A percentile compares a stretch with the other conserved stretches of the same genome.
Conservation (phyloP, 2,113 vertebrate genomes). For the Poeciliopsis occidentalis region DNA sequence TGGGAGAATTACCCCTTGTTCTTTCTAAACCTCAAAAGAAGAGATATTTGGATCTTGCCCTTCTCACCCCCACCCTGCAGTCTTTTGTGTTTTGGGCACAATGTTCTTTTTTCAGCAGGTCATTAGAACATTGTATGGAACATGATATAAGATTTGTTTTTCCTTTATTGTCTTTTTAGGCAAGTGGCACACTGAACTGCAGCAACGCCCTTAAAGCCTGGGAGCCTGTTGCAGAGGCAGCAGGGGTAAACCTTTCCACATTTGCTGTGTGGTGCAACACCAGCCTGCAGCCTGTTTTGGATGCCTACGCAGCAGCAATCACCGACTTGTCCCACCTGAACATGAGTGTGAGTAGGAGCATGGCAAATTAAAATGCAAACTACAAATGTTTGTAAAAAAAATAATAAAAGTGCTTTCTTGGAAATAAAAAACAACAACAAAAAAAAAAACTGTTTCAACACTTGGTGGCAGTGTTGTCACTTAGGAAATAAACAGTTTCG, state of each 20-base stretch:
- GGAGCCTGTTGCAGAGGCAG: constrained; percentile 54
- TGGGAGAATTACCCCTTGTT: constrained; percentile 39
- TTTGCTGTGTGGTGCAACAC: constrained; percentile 70
- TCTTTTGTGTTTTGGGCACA: constrained; percentile 19
- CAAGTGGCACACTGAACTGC: constrained; percentile 67
- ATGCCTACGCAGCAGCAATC: constrained; percentile 6
- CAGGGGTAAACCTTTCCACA: constrained; percentile 37
- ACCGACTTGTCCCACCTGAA: constrained; percentile 28
- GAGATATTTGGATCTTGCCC: constrained; percentile 16
- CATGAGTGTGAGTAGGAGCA: constrained; percentile 64
- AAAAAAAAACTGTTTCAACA: constrained; percentile 40
- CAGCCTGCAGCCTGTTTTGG: constrained; percentile 61
- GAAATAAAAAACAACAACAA: not conserved
- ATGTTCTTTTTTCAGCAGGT: constrained; percentile 38
- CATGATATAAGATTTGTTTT: not conserved
- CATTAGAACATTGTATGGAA: constrained; percentile 30
- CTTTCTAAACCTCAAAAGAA: constrained; percentile 1
- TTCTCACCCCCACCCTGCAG: not conserved
- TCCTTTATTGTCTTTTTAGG: constrained; percentile 50
- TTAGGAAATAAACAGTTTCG: constrained; percentile 5
- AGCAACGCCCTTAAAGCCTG: constrained; percentile 54
- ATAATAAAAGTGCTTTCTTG: not conserved
- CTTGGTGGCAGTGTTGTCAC: constrained; percentile 72
- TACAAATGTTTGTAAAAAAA: not conserved
- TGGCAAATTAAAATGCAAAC: not conserved